Evolutionary conservation across 2,888 invertebrate species (phyloP), one percentile per base, ranked within the genome.

Genomic region (Cosmorhoe ocellata): DNA sequence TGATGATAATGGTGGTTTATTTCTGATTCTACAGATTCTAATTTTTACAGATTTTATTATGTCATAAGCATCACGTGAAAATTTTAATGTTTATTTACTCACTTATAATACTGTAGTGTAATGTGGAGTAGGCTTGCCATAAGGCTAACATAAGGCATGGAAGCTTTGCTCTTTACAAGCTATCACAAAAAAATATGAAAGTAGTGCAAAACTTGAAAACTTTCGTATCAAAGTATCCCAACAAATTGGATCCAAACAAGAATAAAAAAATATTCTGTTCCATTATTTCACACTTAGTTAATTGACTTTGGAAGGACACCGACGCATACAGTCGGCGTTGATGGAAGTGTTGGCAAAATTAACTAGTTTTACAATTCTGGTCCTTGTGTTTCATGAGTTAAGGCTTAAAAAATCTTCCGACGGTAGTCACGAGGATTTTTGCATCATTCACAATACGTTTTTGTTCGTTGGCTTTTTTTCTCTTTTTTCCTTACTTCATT

Each of bases 241-340:
- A 24, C 24, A 34, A 33, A 14, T 33, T 12, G 37, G 43, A 38
- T 14, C 39, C 37, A 36, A 54, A 48, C 43, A 42, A 42, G 18
- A 39, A 41, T 27, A 37, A 63, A 60, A 66, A 59, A 56, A 49
- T 30, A 34, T 51, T 58, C n/a, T 43, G 62, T 60, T 70, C 64
- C 64, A 69, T 76, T 78, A 78, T 82, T 81, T 81, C 76, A 79
- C 80, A 76, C 72, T 69, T 68, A 67, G 69, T 74, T 80, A 76
- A 79, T 80, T 79, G 79, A 73, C 73, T 76, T 78, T 68, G 65
- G 64, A 63, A 1, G 5, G 24, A 24, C 18, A 4, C 58, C 61
- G 63, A 67, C 63, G 63, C 62, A 61, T 63, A 58, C 66, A 64
- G 70, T 58, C 66, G 68, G 24, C 44, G 33, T 42, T 3, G 42